Base-by-base conservation (phyloP, 2,113 vertebrate species). In the Pleuronectes platessa region DNA sequence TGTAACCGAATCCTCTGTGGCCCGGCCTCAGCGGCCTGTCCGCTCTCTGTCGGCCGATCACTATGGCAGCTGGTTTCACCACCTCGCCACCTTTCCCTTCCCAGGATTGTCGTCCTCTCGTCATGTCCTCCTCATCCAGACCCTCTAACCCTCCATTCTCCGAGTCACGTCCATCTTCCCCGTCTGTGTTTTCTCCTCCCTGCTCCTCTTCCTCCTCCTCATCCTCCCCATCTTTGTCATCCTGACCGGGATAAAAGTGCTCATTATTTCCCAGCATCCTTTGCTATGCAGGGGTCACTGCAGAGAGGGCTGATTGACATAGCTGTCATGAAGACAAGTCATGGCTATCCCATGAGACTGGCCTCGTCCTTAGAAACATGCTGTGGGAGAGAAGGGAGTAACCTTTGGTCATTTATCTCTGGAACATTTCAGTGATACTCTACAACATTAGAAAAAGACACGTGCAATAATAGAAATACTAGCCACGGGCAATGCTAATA, bases 151-250 rank as follows among this genome's bases (percentile, higher is more conserved):
- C 78, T 87, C 92, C 93, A 49, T 93, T 94, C 85, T 91, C 90
- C 5, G 71, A 68, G 74, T 86, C 81, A 64, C 51, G 54, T 79
- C 81, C 89, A 71, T 73, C 78, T 79, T 87, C 86, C 60, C 59
- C 55, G 68, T 78, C 60, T 76, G 75, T 56, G 80, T 66, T 67
- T 83, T 91, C 90, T 86, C 83, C 72, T 78, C 76, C 83, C 80
- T 86, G 93, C 93, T 94, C 94, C 92, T 94, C 95, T 90, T 95
- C 94, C 82, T 96, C 95, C 87, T 95, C 96, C 63, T 96, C 96
- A 88, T 96, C 96, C 83, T 93, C 96, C 83, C 93, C 95, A 90
- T 93, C 94, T 76, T 92, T 93, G 75, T 92, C 93, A 68, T 95
- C 93, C 86, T 92, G 87, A 76, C 90, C 85, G 78, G 90, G 85